These are phyloP conservation scores for Sander vitreus DNA, from an alignment of 2,113 vertebrate genomes.

Conservation along the genomic window DNA sequence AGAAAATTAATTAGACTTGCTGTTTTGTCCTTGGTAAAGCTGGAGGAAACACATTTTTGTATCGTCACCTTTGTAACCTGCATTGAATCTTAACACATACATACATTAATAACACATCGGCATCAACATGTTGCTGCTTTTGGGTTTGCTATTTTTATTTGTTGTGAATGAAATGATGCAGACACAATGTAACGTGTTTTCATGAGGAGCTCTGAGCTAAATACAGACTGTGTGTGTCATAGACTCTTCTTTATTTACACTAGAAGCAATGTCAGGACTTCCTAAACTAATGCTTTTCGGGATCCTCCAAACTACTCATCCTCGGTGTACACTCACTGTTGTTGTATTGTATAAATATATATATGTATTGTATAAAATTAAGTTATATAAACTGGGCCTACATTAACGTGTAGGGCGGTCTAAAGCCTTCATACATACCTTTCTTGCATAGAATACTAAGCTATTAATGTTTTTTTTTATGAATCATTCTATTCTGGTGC, in stretches of 20 bases:
- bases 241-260: not conserved
- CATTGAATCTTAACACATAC: not conserved
- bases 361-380: too few relatives aligned
- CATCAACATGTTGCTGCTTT: not conserved
- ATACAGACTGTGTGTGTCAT: not conserved
- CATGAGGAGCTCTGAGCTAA: not conserved
- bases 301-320: not conserved
- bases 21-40: not conserved
- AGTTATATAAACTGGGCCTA: too few relatives aligned
- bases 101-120: not conserved
- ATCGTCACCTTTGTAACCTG: not conserved
- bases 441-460: too few relatives aligned
- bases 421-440: too few relatives aligned
- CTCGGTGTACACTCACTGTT: not conserved
- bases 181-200: not conserved
- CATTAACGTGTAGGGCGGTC: too few relatives aligned
- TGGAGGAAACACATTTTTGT: not conserved
- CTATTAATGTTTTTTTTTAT: too few relatives aligned
- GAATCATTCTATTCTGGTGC: not conserved
- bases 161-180: constrained; percentile 37
- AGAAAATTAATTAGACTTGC: not conserved
- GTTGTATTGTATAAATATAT: too few relatives aligned
- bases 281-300: constrained; percentile 29
- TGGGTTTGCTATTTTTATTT: constrained; percentile 23
- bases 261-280: constrained; percentile 8